Evolutionary conservation across 2,888 invertebrate genomes (phyloP).

Genomic region (Platerodrilus igneus): DNA sequence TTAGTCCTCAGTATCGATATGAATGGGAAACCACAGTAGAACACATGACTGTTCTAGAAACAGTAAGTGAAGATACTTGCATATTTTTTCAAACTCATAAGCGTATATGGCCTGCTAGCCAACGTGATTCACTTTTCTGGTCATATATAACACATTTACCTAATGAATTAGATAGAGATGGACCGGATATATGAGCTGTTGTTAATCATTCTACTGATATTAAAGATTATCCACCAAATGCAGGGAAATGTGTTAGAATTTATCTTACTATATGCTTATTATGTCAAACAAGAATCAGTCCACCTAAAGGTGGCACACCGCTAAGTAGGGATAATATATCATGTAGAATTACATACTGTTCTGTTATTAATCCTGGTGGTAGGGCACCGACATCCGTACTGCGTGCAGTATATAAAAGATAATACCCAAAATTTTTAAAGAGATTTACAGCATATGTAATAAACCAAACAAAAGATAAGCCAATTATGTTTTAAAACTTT

Average conservation of each 20-base stretch:
- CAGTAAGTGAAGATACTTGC: slow-evolving; percentile 81
- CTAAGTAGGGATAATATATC: slow-evolving; percentile 83
- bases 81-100: slow-evolving; percentile 96
- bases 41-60: slow-evolving; percentile 89
- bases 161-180: slow-evolving; percentile 62
- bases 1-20: slow-evolving; percentile 88
- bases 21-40: slow-evolving; percentile 98
- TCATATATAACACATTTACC: slow-evolving; percentile 81
- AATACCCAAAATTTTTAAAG: slow-evolving; percentile 98
- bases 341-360: slow-evolving; percentile 98
- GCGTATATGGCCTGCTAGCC: slow-evolving; percentile 98
- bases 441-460: slow-evolving; percentile 95
- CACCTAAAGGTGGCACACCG: slow-evolving; percentile 69
- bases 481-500: slow-evolving; percentile 74
- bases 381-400: slow-evolving; percentile 98
- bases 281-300: slow-evolving; percentile 88
- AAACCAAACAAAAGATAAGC: slow-evolving; percentile 87
- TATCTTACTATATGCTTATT: slow-evolving; percentile 94
- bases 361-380: slow-evolving; percentile 98
- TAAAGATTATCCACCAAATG: slow-evolving; percentile 73
- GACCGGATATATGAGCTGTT: slow-evolving; percentile 88
- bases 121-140: slow-evolving; percentile 98
- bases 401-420: slow-evolving; percentile 95
- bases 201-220: slow-evolving; percentile 94
- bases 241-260: slow-evolving; percentile 89